These are phyloP conservation scores for Eutrigla gurnardus DNA, from an alignment of 2,797 vertebrate species.

Conservation along the genomic window DNA sequence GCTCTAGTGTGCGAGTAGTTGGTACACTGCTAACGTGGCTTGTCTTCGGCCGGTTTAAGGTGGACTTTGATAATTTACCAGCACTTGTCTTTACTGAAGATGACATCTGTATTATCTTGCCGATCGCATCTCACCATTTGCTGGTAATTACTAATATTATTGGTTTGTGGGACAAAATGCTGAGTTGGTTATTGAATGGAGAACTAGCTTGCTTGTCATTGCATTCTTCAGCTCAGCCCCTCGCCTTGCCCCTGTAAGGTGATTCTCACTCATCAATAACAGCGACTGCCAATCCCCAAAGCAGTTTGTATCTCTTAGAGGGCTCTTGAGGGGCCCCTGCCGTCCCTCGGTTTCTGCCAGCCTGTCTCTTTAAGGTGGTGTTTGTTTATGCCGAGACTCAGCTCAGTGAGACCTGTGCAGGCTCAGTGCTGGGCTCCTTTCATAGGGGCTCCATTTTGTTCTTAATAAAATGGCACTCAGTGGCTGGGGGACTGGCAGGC, in stretches of 20 bases:
- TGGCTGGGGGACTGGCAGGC: constrained; percentile 85
- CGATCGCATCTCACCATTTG: neutral
- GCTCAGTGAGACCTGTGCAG: constrained; percentile 81
- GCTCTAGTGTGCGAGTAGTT: neutral
- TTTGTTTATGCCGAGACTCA: constrained; percentile 79
- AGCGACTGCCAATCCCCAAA: constrained; percentile 22
- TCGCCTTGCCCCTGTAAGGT: constrained; percentile 30
- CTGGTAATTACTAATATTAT: neutral
- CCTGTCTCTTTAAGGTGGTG: constrained; percentile 85
- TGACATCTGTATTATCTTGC: neutral
- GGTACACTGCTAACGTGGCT: neutral
- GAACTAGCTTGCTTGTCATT: constrained; percentile 10
- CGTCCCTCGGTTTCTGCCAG: constrained; percentile 68
- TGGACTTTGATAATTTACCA: neutral
- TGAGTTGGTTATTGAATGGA: neutral
- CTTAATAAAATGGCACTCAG: constrained; percentile 87
- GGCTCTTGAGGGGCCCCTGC: constrained; percentile 54
- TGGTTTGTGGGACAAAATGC: neutral
- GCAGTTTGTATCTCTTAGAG: constrained; percentile 53
- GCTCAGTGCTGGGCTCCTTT: constrained; percentile 82
- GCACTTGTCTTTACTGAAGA: neutral
- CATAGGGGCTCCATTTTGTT: constrained; percentile 86
- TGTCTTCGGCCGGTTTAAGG: neutral
- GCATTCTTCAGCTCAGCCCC: constrained; percentile 4
- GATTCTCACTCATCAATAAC: constrained; percentile 47